Percentiles rank a stretch among this genome's conserved stretches.
Evolutionary conservation across 2,797 vertebrate genomes (phyloP).

Genomic region (Hypotaenidia philippensis): DNA sequence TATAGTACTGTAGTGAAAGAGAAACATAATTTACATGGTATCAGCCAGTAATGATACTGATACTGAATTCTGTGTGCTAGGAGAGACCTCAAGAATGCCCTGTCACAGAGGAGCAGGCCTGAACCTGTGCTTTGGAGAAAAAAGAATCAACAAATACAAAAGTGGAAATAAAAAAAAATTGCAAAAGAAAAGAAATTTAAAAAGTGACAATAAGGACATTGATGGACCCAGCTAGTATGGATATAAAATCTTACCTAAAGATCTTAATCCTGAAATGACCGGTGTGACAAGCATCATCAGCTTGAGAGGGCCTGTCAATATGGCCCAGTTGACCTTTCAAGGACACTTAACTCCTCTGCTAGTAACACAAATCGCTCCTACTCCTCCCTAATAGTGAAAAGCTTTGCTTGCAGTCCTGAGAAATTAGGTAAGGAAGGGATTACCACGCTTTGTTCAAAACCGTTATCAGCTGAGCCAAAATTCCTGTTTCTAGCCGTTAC

Average conservation of each 20-base stretch:
- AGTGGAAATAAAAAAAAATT: neutral
- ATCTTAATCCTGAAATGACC: neutral
- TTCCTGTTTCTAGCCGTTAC: neutral
- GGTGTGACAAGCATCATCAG: neutral
- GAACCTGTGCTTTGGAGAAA: neutral
- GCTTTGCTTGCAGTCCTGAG: neutral
- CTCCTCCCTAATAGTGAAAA: neutral
- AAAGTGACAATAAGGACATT: accelerated
- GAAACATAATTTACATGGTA: neutral
- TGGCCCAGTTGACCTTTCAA: neutral
- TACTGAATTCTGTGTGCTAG: neutral
- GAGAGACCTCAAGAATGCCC: neutral
- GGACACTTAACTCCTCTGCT: neutral
- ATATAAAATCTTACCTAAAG: neutral
- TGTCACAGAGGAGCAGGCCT: neutral
- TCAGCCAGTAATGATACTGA: neutral
- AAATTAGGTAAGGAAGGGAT: neutral
- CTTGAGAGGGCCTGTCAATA: neutral
- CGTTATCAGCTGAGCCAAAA: neutral
- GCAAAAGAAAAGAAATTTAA: neutral
- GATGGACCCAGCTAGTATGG: neutral
- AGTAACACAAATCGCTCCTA: neutral
- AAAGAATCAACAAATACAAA: neutral
- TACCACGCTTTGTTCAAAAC: neutral
- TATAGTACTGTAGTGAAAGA: neutral